Base-by-base conservation (phyloP, 2,888 invertebrate genomes). In the Tholera decimalis region DNA sequence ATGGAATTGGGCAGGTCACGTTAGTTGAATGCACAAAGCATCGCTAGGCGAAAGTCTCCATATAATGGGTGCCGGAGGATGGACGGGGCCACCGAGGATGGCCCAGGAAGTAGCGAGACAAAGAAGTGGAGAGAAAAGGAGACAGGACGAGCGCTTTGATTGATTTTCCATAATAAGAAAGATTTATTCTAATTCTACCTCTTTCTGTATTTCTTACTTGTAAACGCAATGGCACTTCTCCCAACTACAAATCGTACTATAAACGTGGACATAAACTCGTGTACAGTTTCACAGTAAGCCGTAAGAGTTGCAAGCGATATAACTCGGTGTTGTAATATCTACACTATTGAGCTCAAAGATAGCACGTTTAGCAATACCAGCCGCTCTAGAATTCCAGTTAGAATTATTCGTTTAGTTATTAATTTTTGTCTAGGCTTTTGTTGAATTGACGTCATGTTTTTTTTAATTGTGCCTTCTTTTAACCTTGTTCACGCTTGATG, bases 301-400 rank as follows among this genome's bases (percentile, higher is more conserved):
- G 35, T 47, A 7, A 69, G 47, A 18, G 44, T 55, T 35, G 54
- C 58, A 35, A 64, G 39, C 26, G 3, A 41, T 65, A 50, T 50
- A 55, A 51, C 44, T 18, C 1, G 24, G 18, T 71, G 65, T 72
- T 59, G 73, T 51, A 71, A 71, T 33, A 1, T 24, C 47, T 28
- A 8, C 41, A 49, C 51, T 71, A 72, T 72, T 39, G 50, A 26
- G 50, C 20, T 33, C 55, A 55, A 51, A 73, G 55, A 72, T 73
- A 72, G 66, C 18, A 65, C 35, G 30, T 72, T 72, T 55, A 26
- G 66, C 41, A 72, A 72, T 56, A 46, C 15, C 1, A 37, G 20
- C n/a, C 24, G 66, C 18, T 65, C 55, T 59, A 72, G 66, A 71
- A 71, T 64, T 71, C 72, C 33, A 57, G 13, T 49, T 58, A 30